A percentile compares a stretch with the other conserved stretches of the same genome.
These are phyloP conservation scores for Hermaeophaga mercurialis DNA, from an alignment of 2,888 invertebrate species.

Conservation along the genomic window DNA sequence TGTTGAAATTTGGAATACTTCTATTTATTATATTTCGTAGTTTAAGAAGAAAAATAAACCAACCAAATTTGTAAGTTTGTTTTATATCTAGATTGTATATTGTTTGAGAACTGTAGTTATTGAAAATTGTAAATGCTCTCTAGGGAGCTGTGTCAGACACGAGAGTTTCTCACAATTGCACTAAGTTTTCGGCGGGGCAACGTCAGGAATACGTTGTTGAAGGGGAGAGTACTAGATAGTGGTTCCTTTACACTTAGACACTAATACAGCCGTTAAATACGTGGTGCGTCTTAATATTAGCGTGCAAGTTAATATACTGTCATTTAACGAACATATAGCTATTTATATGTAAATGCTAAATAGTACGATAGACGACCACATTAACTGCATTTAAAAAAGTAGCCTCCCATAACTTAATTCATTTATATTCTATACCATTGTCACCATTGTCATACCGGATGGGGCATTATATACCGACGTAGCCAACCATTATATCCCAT, in stretches of 20 bases:
- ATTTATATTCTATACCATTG: no score
- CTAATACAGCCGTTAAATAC: slow-evolving; percentile 57
- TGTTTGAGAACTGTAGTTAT: not conserved
- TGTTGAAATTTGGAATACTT: no score
- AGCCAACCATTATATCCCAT: no score
- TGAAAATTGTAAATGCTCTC: not conserved
- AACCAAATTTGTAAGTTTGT: no score
- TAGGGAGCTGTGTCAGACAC: slow-evolving; percentile 26
- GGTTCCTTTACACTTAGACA: slow-evolving; percentile 57
- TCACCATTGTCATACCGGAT: no score
- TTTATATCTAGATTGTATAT: not conserved
- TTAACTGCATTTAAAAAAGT: not conserved
- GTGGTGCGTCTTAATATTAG: slow-evolving; percentile 56
- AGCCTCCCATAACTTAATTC: no score
- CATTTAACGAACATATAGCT: slow-evolving; percentile 54
- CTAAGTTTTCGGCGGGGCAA: slow-evolving; percentile 28
- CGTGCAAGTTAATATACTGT: slow-evolving; percentile 52
- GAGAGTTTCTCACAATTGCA: slow-evolving; percentile 41
- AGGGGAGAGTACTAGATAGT: slow-evolving; percentile 45
- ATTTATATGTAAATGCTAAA: slow-evolving; percentile 53
- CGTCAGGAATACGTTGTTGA: slow-evolving; percentile 34
- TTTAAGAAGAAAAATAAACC: no score
- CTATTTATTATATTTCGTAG: no score
- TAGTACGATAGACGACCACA: slow-evolving; percentile 30
- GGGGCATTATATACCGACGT: no score